Evolutionary conservation across 2,888 invertebrate species (phyloP), one percentile per base, ranked within the genome.

Genomic region (Leptura quadrifasciata): DNA sequence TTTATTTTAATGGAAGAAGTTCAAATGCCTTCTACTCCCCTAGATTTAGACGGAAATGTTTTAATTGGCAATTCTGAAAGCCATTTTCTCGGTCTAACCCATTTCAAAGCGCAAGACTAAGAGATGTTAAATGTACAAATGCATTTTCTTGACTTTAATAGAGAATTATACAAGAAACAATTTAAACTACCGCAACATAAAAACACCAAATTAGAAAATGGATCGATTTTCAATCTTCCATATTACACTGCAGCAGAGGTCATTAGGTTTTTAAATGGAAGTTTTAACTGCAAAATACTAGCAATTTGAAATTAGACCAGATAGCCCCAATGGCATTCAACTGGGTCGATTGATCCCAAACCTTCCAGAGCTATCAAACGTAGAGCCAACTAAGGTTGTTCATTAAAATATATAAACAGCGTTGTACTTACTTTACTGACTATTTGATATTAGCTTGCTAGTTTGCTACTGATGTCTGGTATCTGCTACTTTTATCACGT

Each of bases 31-130:
- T 67, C 67, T 67, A 47, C 27, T 20, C 10, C 17, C 20, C 12
- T n/a, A 2, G 20, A 67, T 67, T 67, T n/a, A 67, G n/a, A n/a
- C 20, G 54, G 67, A 54, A 65, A 67, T 17, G 24, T 67, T 54
- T 47, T 67, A 67, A 67, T 52, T 54, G 67, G 67, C 67, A 24
- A 67, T 67, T 67, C 24, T 67, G 54, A 47, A 67, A 67, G 52
- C 54, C n/a, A 67, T 54, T 67, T 54, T 67, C 67, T 24, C 24
- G 21, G 17, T 9, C 2, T n/a, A n/a, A n/a, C 24, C 24, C 52
- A 54, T 67, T 67, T 54, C 21, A 52, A 54, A 24, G 54, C 67
- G 47, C 21, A 54, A n/a, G 20, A 31, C 65, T 21, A 20, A 52
- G n/a, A 21, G 24, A 52, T n/a, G 67, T 67, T 54, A 54, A 52